Percentiles rank a stretch among this genome's conserved stretches.
These are phyloP conservation scores for Metalampra italica DNA, from an alignment of 2,888 invertebrate genomes.

Conservation along the genomic window DNA sequence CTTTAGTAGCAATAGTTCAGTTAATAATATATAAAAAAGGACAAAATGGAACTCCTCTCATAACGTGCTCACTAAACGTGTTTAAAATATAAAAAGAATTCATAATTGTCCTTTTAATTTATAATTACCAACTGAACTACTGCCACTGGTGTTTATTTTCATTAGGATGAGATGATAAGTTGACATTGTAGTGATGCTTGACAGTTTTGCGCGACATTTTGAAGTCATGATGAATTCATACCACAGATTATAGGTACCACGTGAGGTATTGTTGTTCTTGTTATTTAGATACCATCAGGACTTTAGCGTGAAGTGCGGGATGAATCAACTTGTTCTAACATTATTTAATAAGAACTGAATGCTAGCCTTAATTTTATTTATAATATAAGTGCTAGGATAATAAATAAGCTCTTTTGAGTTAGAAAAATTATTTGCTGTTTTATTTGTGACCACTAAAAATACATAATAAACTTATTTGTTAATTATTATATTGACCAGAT, in stretches of 20 bases:
- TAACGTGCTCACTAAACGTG: no score
- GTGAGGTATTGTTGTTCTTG: background rate
- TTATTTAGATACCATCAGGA: constrained; percentile 7
- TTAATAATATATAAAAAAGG: no score
- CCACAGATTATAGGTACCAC: background rate
- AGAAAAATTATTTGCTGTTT: constrained; percentile 66
- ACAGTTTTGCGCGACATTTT: constrained; percentile 26
- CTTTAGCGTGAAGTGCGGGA: constrained; percentile 28
- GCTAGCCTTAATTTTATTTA: constrained; percentile 77
- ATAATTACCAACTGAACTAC: no score
- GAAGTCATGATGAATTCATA: constrained; percentile 15
- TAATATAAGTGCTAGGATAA: constrained; percentile 74
- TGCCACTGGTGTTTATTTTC: no score
- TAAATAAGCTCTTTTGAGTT: constrained; percentile 77
- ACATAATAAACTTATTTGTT: background rate
- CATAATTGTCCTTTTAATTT: background rate
- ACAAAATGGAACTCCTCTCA: no score
- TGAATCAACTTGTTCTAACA: constrained; percentile 44
- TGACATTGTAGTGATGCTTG: constrained; percentile 38
- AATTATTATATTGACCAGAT: constrained; percentile 17
- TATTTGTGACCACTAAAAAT: constrained; percentile 33
- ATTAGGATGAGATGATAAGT: constrained; percentile 29
- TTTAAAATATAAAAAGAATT: no score
- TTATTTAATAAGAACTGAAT: constrained; percentile 72
- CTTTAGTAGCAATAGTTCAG: no score